A percentile compares a stretch with the other conserved stretches of the same genome.
phyloP scores from a whole-genome alignment of 2,113 vertebrate genomes.

The Vulpes lagopus region DNA sequence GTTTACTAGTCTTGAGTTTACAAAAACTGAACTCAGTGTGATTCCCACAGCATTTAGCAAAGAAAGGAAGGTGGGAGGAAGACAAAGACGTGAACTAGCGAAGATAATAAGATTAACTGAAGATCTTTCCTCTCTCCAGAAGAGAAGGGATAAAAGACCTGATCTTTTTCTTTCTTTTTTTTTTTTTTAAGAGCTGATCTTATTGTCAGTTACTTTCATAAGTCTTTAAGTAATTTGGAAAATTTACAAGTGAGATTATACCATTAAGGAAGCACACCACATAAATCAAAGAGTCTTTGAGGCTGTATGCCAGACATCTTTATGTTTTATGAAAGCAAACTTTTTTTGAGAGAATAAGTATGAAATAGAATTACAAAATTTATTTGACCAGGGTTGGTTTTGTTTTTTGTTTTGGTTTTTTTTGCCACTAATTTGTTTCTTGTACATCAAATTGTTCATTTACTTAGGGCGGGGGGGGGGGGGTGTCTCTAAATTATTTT shows the following conservation, averaged over 20 bases:
- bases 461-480: accelerated
- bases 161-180: no score
- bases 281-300: background rate
- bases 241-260: background rate
- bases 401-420: background rate
- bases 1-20: background rate
- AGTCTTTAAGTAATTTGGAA: background rate
- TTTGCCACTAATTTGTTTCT: background rate
- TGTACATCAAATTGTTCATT: background rate
- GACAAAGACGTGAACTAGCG: background rate
- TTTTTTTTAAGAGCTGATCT: background rate
- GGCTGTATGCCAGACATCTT: background rate
- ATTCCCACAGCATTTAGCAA: no score
- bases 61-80: background rate
- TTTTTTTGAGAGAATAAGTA: background rate
- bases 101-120: background rate
- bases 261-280: accelerated
- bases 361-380: background rate
- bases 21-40: background rate
- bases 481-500: background rate
- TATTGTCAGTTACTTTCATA: background rate
- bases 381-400: background rate
- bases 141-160: background rate
- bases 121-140: background rate
- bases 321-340: background rate